Percentiles rank a stretch among this genome's conserved stretches.
Conservation (phyloP, 2,113 vertebrate species). For the Hippolais icterina region DNA sequence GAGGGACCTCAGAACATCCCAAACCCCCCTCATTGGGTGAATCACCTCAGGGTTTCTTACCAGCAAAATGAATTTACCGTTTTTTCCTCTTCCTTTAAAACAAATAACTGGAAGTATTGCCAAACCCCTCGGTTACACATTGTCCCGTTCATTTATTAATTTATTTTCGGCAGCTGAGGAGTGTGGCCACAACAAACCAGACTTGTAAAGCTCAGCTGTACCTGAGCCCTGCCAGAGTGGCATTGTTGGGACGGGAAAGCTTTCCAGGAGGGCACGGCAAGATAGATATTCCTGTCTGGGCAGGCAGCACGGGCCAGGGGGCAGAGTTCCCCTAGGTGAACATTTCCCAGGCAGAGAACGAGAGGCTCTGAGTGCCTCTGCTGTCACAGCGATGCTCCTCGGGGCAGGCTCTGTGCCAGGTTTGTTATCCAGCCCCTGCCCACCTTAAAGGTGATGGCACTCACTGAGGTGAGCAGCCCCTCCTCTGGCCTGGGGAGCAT, state of each 20-base stretch:
- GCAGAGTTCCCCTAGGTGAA: background rate
- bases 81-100: background rate
- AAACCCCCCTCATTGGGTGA: background rate
- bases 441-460: background rate
- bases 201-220: background rate
- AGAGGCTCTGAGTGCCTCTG: background rate
- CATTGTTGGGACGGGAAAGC: background rate
- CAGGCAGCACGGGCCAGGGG: too few species aligned
- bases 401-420: background rate
- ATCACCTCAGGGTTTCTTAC: background rate
- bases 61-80: background rate
- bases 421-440: background rate
- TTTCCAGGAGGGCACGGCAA: background rate
- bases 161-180: background rate
- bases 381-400: background rate
- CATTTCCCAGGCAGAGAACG: background rate
- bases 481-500: background rate
- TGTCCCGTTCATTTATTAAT: accelerated
- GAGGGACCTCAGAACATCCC: background rate
- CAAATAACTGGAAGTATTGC: background rate
- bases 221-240: background rate
- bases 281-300: background rate
- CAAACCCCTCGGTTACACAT: too few species aligned
- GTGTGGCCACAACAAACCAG: background rate
- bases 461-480: background rate